Evolutionary conservation across 1,140 invertebrate species (phyloP), one percentile per base, ranked within the genome.

Genomic region (Drosophila burlai): DNA sequence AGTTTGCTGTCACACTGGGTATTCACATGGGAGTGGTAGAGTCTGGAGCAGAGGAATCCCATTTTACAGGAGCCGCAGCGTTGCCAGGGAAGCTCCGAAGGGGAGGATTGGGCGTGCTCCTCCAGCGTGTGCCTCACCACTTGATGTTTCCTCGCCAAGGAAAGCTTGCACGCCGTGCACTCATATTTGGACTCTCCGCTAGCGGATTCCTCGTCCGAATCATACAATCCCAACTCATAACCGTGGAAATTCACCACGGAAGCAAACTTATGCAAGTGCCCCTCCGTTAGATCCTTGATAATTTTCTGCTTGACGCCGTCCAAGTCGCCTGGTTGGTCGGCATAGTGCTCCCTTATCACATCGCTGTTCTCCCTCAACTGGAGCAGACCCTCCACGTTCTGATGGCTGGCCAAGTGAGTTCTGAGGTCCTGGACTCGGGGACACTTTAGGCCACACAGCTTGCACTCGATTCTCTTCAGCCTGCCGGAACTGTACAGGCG

Each of bases 201-300:
- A 1, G 24, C 2, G 6, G 29, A 8, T 9, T 91, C 78, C 11
- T 84, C 87, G 50, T 93, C 92, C 0, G 92, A 91, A 34, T 93
- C 92, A 50, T 62, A 82, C 9, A 93, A 21, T 15, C 72, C 58
- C 29, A 92, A 58, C 67, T 93, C 92, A 43, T 90, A 92, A 4
- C 92, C 92, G 66, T 84, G 55, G 9, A 62, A 69, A 57, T 92
- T 93, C 2, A 91, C 52, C 3, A 93, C 47, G 4, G 55, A 47
- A 31, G 75, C 81, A 45, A 74, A 93, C 18, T 86, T 89, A 1
- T 80, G 74, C 18, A 67, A 38, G 0, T 59, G 18, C 11, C 78
- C 73, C 1, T 67, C 43, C 3, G 61, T 59, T 26, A 92, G 80
- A 5, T 92, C 83, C 13, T 43, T 11, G 9, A 71, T 71, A 18